These are phyloP conservation scores for Thecophora atra DNA, from an alignment of 2,888 invertebrate genomes.

Conservation along the genomic window DNA sequence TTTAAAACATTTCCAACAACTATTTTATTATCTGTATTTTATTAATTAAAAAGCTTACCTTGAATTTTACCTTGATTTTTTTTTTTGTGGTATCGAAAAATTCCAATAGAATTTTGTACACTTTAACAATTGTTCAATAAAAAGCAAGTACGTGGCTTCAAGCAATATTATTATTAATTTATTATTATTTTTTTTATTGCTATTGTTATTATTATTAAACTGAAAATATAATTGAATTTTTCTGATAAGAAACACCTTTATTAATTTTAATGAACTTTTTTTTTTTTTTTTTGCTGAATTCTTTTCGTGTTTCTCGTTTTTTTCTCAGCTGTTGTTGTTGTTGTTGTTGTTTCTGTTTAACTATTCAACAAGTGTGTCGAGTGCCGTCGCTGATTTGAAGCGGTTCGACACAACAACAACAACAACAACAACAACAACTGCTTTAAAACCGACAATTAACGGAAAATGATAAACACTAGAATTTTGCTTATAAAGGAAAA, in stretches of 20 bases:
- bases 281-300: background rate
- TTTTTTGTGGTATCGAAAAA: background rate
- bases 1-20: no score
- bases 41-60: background rate
- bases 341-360: background rate
- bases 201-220: no score
- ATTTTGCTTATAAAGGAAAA: slow-evolving; percentile 1
- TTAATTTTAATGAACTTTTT: background rate
- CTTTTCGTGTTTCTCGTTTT: background rate
- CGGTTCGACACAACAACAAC: slow-evolving; percentile 9
- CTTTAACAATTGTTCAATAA: background rate
- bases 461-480: background rate
- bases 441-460: slow-evolving; percentile 7
- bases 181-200: background rate
- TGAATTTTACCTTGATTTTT: background rate
- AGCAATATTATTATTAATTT: no score
- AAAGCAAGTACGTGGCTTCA: slow-evolving; percentile 4
- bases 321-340: background rate
- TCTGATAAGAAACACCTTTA: background rate
- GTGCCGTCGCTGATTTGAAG: background rate
- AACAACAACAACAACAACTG: background rate
- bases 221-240: background rate
- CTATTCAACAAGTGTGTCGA: slow-evolving; percentile 11
- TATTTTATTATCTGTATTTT: background rate
- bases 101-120: background rate